Evolutionary conservation across 1,140 invertebrate species (phyloP).

Genomic region (Cyrtorhinus lividipennis): DNA sequence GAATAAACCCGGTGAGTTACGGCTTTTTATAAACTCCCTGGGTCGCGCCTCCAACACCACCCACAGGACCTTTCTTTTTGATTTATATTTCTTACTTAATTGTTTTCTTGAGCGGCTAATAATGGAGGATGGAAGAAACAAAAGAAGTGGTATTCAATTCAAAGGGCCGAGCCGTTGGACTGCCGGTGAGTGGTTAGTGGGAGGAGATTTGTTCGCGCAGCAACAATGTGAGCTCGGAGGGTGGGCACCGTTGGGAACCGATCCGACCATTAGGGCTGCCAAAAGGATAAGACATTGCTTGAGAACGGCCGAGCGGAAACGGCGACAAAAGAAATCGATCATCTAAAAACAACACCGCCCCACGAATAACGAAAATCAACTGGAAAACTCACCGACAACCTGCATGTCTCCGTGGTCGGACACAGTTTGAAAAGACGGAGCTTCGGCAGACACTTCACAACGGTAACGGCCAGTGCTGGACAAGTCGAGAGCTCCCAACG

Average conservation of each 20-base stretch:
- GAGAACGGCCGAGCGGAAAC: no score
- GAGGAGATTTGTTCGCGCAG: no score
- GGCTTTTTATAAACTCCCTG: neutral
- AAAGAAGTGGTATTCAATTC: neutral
- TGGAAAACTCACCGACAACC: conserved; percentile 61
- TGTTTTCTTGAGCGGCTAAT: conserved; percentile 3
- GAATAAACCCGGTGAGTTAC: conserved; percentile 8
- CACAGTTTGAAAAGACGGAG: conserved; percentile 62
- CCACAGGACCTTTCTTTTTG: neutral
- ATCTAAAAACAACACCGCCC: no score
- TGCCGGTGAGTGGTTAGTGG: no score
- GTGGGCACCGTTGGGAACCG: no score
- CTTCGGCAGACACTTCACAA: conserved; percentile 74
- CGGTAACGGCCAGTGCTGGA: conserved; percentile 62
- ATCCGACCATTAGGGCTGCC: no score
- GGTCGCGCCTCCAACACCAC: neutral
- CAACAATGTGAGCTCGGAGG: no score
- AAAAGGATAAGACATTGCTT: no score
- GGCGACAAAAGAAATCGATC: no score
- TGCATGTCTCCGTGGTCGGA: conserved; percentile 56
- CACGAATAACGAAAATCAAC: no score
- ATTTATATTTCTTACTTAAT: conserved; percentile 7
- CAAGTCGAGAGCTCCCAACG: conserved; percentile 54
- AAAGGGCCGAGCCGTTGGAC: no score
- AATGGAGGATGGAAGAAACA: neutral